phyloP scores from a whole-genome alignment of 2,888 invertebrate species.

The Phymatocera aterrima region DNA sequence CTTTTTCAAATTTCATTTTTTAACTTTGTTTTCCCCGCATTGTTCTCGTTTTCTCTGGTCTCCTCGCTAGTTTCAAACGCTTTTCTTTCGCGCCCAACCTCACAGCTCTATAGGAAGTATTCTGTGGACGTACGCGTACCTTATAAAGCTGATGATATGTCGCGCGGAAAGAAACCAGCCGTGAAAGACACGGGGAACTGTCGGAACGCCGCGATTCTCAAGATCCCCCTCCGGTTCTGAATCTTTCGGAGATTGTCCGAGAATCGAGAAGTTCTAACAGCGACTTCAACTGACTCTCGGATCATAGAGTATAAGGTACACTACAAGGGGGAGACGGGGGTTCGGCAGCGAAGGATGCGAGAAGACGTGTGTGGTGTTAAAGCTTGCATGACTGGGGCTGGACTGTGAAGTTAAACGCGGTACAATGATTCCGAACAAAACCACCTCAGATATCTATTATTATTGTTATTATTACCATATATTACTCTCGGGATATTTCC shows the following conservation, averaged over 20 bases:
- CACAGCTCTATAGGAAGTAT: too few species aligned
- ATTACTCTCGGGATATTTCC: conserved; percentile 46
- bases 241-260: too few species aligned
- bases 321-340: conserved; percentile 6
- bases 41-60: too few species aligned
- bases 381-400: conserved; percentile 65
- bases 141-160: conserved; percentile 36
- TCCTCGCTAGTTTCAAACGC: too few species aligned
- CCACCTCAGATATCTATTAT: conserved; percentile 49
- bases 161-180: not conserved
- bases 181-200: not conserved
- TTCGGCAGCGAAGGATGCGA: conserved; percentile 6
- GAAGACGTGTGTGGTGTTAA: conserved; percentile 64
- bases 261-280: conserved; percentile 7
- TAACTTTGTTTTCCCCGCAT: too few species aligned
- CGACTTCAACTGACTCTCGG: conserved; percentile 9
- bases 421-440: conserved; percentile 68
- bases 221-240: not conserved
- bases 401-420: conserved; percentile 66
- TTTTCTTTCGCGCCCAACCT: too few species aligned
- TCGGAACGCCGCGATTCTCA: not conserved
- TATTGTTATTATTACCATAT: conserved; percentile 48
- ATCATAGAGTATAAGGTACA: conserved; percentile 17
- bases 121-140: conserved; percentile 10
- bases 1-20: not conserved